These are phyloP conservation scores for Drosophila ustulata DNA, from an alignment of 2,888 invertebrate species.

Conservation along the genomic window DNA sequence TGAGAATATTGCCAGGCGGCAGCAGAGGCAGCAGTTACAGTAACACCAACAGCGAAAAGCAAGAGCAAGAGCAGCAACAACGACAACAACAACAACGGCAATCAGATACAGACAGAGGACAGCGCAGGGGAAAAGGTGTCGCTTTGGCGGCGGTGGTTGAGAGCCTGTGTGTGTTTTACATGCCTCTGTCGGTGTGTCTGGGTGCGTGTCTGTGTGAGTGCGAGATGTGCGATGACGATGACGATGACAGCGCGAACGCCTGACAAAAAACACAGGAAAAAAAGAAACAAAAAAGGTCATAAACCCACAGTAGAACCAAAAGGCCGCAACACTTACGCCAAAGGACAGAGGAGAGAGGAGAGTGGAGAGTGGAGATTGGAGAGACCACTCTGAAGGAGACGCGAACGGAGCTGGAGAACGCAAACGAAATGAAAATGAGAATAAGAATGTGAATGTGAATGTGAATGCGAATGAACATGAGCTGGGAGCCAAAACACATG, in stretches of 20 bases:
- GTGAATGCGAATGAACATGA: constrained; percentile 25
- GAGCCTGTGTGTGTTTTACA: constrained; percentile 32
- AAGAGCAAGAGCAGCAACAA: constrained; percentile 23
- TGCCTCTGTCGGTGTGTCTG: constrained; percentile 24
- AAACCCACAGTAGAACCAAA: constrained; percentile 55
- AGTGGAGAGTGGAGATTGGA: background rate
- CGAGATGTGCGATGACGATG: constrained; percentile 39
- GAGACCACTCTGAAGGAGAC: background rate
- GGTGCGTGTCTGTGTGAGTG: constrained; percentile 20
- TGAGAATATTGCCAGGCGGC: constrained; percentile 47
- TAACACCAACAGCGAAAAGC: constrained; percentile 17
- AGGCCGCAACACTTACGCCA: constrained; percentile 57
- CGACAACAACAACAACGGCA: constrained; percentile 27
- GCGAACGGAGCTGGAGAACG: constrained; percentile 22
- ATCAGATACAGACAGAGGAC: constrained; percentile 57
- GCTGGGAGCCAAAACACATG: constrained; percentile 33
- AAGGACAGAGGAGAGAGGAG: constrained; percentile 34
- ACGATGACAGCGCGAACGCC: constrained; percentile 51
- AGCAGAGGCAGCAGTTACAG: constrained; percentile 31
- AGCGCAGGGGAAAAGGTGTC: constrained; percentile 60
- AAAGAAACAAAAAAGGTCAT: constrained; percentile 65
- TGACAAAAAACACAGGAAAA: constrained; percentile 28
- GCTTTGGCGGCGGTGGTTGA: constrained; percentile 65
- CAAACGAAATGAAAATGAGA: constrained; percentile 48
- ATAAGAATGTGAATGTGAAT: constrained; percentile 31